Percentiles rank a stretch among this genome's conserved stretches.
Evolutionary conservation across 2,888 invertebrate genomes (phyloP).

Genomic region (Spodoptera exigua): DNA sequence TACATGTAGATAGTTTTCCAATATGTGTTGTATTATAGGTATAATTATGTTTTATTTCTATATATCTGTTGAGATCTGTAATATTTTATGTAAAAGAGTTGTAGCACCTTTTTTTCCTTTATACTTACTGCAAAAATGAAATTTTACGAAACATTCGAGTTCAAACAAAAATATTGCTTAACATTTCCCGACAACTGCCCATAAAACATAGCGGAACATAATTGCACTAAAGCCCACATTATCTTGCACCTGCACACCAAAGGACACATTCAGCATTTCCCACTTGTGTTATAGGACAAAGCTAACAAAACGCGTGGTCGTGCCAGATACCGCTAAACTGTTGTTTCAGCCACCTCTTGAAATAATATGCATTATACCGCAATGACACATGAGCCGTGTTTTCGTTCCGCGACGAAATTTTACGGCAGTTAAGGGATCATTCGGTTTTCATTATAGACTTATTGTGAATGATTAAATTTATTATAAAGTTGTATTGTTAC

Average conservation of each 20-base stretch:
- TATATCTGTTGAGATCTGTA: too few species aligned
- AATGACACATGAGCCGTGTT: constrained; percentile 54
- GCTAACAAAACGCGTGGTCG: constrained; percentile 69
- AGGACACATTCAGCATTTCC: constrained; percentile 38
- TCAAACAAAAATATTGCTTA: constrained; percentile 1
- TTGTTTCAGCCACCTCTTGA: constrained; percentile 71
- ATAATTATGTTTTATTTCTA: too few species aligned
- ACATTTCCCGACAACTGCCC: constrained; percentile 15
- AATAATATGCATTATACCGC: constrained; percentile 67
- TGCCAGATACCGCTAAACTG: constrained; percentile 69
- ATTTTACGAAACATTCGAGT: background rate
- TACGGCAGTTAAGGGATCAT: constrained; percentile 43
- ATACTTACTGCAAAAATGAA: too few species aligned
- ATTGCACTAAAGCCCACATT: constrained; percentile 43
- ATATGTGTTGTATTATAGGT: too few species aligned
- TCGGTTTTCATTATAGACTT: constrained; percentile 48
- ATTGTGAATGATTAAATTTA: constrained; percentile 39
- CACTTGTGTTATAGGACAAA: constrained; percentile 35
- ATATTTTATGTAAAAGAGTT: too few species aligned
- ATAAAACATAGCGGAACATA: constrained; percentile 30
- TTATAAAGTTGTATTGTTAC: constrained; percentile 35
- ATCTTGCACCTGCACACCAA: constrained; percentile 44
- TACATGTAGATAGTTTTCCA: too few species aligned
- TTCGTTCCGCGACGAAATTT: constrained; percentile 51
- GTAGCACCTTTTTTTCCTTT: too few species aligned